Evolutionary conservation across 2,797 vertebrate genomes (phyloP), one percentile per base, ranked within the genome.

Genomic region (Aselliscus stoliczkanus): DNA sequence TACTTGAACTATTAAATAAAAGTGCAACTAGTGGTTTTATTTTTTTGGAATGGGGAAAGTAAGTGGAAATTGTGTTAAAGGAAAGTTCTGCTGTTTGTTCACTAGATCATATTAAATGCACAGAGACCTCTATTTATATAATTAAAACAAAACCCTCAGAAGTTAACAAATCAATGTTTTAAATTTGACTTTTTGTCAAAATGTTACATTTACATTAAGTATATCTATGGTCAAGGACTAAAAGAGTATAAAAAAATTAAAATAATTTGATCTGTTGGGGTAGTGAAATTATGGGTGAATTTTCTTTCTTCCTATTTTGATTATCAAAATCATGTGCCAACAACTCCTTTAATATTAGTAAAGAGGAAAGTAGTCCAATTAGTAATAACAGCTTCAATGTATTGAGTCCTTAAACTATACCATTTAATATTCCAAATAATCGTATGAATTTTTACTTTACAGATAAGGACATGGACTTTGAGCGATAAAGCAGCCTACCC

Each of bases 291-390:
- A 76, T 4, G 76, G 39, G 23, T 60, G 23, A 87, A 92, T 87
- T 92, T 92, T 93, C 62, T 64, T 93, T 69, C 69, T 82, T 76
- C 54, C 72, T 73, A 64, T 72, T 95, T 77, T 64, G 25, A 87
- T 80, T 76, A 87, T 34, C 56, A 95, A 94, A 93, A 92, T 92
- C 56, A 95, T 17, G 18, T 60, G 23, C 37, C 60, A 76, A 75
- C 39, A 67, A 64, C 13, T 65, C 17, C 42, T 93, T 77, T 90
- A 84, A 69, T 64, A 85, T 25, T 39, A 88, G 34, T 69, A 60
- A 81, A 90, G 25, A 77, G 42, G 6, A 86, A 88, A 85, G 69
- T 15, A 83, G 25, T 7, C 37, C 15, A 72, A 67, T 60, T 54
- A 90, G 37, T 65, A 95, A 47, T 27, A 75, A 73, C 39, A 88